A percentile compares a stretch with the other conserved stretches of the same genome.
These are phyloP conservation scores for Diplosoma virens DNA, from an alignment of 23 tunicate genomes.

Conservation along the genomic window DNA sequence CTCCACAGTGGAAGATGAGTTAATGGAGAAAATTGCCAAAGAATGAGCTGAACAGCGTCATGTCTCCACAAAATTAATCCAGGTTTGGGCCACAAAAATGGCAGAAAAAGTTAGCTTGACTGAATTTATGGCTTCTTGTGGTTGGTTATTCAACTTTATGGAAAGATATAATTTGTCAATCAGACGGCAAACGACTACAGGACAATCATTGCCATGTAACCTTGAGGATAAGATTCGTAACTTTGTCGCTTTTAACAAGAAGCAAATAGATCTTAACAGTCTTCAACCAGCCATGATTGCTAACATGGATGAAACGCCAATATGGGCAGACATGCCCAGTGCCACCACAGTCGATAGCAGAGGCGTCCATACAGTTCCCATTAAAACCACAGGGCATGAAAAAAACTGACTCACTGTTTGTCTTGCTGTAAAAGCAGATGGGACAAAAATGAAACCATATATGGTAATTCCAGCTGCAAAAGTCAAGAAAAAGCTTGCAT, in stretches of 20 bases:
- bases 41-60: conserved; percentile 46
- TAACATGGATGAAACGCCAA: conserved; percentile 41
- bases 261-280: background rate
- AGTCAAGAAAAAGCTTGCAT: conserved; percentile 18
- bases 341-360: conserved; percentile 29
- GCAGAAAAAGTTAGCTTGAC: conserved; percentile 31
- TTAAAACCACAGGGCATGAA: conserved; percentile 34
- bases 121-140: conserved; percentile 50
- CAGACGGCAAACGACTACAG: too few relatives aligned
- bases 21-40: too few relatives aligned
- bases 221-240: conserved; percentile 11
- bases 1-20: too few relatives aligned
- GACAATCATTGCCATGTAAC: background rate
- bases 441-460: too few relatives aligned
- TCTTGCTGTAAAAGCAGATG: too few relatives aligned
- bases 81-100: conserved; percentile 44
- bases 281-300: conserved; percentile 25
- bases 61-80: conserved; percentile 53
- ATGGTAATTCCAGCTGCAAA: conserved; percentile 3
- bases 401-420: conserved; percentile 26
- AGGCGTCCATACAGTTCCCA: conserved; percentile 28
- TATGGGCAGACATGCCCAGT: conserved; percentile 49
- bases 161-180: too few relatives aligned
- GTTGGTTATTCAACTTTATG: conserved; percentile 40
- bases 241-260: conserved; percentile 23